A percentile compares a stretch with the other conserved stretches of the same genome.
phyloP scores from a whole-genome alignment of 2,888 invertebrate genomes.

The Andrena flavipes region DNA sequence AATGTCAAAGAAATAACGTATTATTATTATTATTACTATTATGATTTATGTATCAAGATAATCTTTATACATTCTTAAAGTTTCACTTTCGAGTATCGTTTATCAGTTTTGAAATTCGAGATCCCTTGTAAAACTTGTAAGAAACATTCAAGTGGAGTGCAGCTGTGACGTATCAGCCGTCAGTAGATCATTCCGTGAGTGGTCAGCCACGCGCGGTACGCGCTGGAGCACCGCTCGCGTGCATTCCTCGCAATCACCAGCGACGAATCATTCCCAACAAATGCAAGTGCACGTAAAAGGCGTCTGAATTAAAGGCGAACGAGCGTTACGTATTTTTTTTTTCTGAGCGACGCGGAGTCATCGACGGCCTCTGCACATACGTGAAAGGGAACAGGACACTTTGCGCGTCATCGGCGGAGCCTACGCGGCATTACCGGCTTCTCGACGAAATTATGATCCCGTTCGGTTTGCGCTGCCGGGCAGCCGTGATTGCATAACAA shows the following conservation, averaged over 20 bases:
- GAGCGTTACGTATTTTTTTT: no score
- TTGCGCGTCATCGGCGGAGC: conserved; percentile 61
- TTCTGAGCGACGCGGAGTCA: no score
- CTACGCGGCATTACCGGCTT: conserved; percentile 63
- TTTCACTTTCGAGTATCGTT: no score
- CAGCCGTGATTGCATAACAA: conserved; percentile 83
- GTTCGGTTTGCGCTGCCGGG: conserved; percentile 71
- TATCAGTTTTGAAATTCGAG: no score
- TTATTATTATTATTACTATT: no score
- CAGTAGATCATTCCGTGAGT: conserved; percentile 8
- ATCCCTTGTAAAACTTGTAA: no score
- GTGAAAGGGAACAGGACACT: conserved; percentile 68
- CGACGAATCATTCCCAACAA: no score
- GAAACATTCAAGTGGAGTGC: neutral
- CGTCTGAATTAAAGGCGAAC: no score
- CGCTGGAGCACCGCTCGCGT: conserved; percentile 18
- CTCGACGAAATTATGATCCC: conserved; percentile 80
- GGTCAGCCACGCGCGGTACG: neutral
- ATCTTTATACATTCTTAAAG: no score
- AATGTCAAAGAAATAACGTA: no score
- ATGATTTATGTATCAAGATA: no score
- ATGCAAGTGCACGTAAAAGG: no score
- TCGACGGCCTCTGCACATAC: conserved; percentile 9
- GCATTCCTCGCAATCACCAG: conserved; percentile 24
- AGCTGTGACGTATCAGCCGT: neutral